These are phyloP conservation scores for Noturus placidus DNA, from an alignment of 2,113 vertebrate species.

Conservation along the genomic window DNA sequence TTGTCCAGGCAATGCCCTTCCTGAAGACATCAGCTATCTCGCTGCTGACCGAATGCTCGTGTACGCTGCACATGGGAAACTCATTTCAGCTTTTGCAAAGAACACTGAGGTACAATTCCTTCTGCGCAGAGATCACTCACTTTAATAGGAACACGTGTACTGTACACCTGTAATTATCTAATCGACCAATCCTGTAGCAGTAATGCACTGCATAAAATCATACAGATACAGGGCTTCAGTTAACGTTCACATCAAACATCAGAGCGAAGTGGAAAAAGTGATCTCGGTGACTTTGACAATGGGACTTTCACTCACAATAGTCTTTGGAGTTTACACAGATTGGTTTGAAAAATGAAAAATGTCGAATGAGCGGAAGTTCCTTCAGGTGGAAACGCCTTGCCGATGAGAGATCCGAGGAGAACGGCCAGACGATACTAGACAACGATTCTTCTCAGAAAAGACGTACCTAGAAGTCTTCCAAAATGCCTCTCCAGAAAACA, in stretches of 20 bases:
- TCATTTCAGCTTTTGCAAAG: slow-evolving; percentile 84
- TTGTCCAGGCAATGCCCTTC: slow-evolving; percentile 85
- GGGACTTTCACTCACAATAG: background rate
- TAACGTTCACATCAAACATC: background rate
- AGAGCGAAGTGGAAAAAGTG: background rate
- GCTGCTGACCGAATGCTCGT: slow-evolving; percentile 89
- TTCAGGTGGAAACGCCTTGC: background rate
- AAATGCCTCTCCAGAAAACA: no score
- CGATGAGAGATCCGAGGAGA: background rate
- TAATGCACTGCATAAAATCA: background rate
- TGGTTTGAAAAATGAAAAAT: background rate
- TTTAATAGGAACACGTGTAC: background rate
- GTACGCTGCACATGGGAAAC: slow-evolving; percentile 79
- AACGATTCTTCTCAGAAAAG: no score
- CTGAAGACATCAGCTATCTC: slow-evolving; percentile 85
- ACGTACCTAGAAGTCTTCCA: no score
- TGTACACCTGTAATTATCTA: background rate
- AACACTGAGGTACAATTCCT: slow-evolving; percentile 72
- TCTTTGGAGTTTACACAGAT: background rate
- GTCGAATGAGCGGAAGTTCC: background rate
- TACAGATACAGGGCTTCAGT: background rate
- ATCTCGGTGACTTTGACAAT: background rate
- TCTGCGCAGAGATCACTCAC: background rate
- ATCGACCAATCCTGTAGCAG: background rate
- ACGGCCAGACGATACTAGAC: background rate